Percentiles rank a stretch among this genome's conserved stretches.
Conservation (phyloP, 2,888 invertebrate genomes). For the Blomia tropicalis region DNA sequence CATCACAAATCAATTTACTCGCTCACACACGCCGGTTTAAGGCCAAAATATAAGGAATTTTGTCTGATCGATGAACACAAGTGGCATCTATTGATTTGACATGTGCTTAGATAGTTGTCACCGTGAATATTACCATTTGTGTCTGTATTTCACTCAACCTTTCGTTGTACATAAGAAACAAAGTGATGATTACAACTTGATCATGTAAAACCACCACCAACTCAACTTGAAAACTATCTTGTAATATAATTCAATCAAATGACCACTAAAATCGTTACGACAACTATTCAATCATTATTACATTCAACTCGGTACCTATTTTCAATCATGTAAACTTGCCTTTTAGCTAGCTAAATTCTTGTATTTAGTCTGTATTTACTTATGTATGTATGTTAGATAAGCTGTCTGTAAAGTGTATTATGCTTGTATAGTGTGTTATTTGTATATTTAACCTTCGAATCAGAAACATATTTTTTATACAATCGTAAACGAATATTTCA, state of each 20-base stretch:
- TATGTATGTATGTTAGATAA: conserved; percentile 9
- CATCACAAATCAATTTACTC: too few relatives aligned
- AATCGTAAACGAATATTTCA: too few relatives aligned
- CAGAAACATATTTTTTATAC: too few relatives aligned
- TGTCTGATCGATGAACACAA: too few relatives aligned
- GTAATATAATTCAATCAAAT: neutral
- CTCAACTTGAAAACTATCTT: neutral
- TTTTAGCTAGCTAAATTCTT: neutral
- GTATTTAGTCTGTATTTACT: conserved; percentile 1
- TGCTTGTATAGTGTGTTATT: neutral
- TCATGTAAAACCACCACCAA: neutral
- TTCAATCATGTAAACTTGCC: neutral
- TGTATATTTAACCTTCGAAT: too few relatives aligned
- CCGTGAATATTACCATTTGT: neutral
- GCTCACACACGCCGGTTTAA: too few relatives aligned
- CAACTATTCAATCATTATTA: neutral
- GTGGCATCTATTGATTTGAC: neutral
- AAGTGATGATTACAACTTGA: neutral
- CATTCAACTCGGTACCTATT: neutral
- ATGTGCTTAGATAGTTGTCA: neutral
- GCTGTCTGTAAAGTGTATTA: conserved; percentile 7
- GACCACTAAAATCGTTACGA: neutral
- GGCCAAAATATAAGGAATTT: too few relatives aligned
- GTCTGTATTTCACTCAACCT: too few relatives aligned
- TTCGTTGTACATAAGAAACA: too few relatives aligned